These are phyloP conservation scores for Pangasius larnaudii DNA, from an alignment of 2,797 vertebrate genomes.

Conservation along the genomic window DNA sequence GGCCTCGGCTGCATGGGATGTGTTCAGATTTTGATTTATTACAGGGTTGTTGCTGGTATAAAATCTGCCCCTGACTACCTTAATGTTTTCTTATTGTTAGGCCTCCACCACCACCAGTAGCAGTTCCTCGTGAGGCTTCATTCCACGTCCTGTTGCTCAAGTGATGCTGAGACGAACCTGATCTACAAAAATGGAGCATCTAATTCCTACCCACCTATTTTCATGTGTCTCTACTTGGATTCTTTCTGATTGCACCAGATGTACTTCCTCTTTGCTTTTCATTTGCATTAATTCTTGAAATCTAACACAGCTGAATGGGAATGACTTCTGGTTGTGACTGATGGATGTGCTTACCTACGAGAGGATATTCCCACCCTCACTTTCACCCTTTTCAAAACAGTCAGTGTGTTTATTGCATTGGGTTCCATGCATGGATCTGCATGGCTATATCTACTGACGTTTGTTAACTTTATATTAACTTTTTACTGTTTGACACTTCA, in stretches of 20 bases:
- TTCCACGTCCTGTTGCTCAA: slow-evolving; percentile 42
- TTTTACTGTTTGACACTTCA: neutral
- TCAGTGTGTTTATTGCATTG: slow-evolving; percentile 41
- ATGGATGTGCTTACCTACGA: slow-evolving; percentile 7
- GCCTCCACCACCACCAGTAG: slow-evolving; percentile 73
- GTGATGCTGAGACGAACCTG: slow-evolving; percentile 47
- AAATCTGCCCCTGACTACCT: slow-evolving; percentile 28
- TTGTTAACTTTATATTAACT: neutral
- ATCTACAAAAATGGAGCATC: slow-evolving; percentile 45
- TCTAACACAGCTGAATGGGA: neutral
- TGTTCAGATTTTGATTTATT: slow-evolving; percentile 59
- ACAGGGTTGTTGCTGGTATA: slow-evolving; percentile 30
- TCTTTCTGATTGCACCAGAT: neutral
- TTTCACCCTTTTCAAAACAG: neutral
- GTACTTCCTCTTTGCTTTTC: neutral
- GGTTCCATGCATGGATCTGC: slow-evolving; percentile 69
- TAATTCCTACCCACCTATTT: slow-evolving; percentile 2
- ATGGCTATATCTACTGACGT: slow-evolving; percentile 62
- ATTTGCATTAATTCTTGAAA: neutral
- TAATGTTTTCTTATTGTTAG: slow-evolving; percentile 66
- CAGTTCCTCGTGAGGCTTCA: slow-evolving; percentile 70
- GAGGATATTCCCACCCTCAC: neutral
- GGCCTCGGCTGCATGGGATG: slow-evolving; percentile 70
- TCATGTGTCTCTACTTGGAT: neutral
- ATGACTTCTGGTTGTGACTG: neutral